Conservation (phyloP, 1,140 invertebrate genomes). For the Akabosia matsudoensis region DNA sequence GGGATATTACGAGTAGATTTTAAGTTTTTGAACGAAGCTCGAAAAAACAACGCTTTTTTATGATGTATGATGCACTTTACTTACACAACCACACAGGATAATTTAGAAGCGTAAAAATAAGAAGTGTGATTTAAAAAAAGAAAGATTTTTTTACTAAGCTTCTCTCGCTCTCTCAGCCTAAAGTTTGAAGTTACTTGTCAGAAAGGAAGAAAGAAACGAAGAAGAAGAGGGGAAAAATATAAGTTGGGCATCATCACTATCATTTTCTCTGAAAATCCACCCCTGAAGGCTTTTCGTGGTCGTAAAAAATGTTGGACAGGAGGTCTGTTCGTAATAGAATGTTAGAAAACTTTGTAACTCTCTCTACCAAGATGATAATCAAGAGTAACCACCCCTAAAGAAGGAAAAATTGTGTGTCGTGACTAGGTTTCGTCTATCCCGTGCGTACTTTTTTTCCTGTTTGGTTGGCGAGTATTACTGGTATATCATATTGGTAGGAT, state of each 20-base stretch:
- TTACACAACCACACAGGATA: too few species aligned
- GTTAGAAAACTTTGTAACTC: too few species aligned
- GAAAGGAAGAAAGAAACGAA: not conserved
- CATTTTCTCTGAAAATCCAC: constrained; percentile 28
- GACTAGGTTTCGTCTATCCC: not conserved
- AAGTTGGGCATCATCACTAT: constrained; percentile 23
- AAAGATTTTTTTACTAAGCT: constrained; percentile 15
- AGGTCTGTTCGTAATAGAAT: too few species aligned
- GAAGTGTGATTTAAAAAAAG: constrained; percentile 13
- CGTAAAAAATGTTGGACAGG: constrained; percentile 46
- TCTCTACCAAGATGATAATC: not conserved
- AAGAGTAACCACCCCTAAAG: constrained; percentile 35
- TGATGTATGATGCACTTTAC: too few species aligned
- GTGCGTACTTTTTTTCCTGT: too few species aligned
- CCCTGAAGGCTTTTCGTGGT: constrained; percentile 41
- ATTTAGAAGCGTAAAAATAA: not conserved
- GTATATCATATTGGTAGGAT: too few species aligned
- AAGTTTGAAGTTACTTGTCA: too few species aligned
- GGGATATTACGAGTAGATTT: not conserved
- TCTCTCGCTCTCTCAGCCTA: not conserved
- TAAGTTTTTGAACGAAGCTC: not conserved
- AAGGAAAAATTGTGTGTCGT: constrained; percentile 27
- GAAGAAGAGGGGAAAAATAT: not conserved
- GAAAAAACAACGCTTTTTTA: too few species aligned
- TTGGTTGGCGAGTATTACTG: too few species aligned